Evolutionary conservation across 1,140 invertebrate species (phyloP), one percentile per base, ranked within the genome.

Genomic region (Drosophila ercepeae): DNA sequence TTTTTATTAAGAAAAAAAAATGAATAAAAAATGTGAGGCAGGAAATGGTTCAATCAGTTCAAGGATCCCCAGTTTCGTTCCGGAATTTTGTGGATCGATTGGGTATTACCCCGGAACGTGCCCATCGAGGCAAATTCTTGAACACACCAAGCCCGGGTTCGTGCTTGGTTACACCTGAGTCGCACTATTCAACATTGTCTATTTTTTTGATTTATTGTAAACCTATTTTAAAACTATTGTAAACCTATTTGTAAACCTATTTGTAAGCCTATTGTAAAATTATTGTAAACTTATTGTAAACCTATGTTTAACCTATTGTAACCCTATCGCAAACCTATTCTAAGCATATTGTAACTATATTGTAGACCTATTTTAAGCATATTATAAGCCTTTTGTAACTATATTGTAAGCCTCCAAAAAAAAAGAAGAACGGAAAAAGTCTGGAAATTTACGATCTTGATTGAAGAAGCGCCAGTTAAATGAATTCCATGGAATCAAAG

Each of bases 391-490:
- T n/a, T n/a, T n/a, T n/a, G n/a, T n/a, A n/a, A n/a, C n/a, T n/a
- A n/a, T n/a, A n/a, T n/a, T n/a, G n/a, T n/a, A n/a, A n/a, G n/a
- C n/a, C n/a, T n/a, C n/a, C n/a, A n/a, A n/a, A n/a, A n/a, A n/a
- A n/a, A n/a, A n/a, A n/a, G n/a, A n/a, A n/a, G n/a, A n/a, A n/a
- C n/a, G n/a, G n/a, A n/a, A n/a, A n/a, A n/a, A 50, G 59, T 52
- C 65, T 81, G 74, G 78, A 82, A 82, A 82, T 78, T 69, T 78
- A 54, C 69, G 18, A 64, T 52, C 60, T 42, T 77, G 72, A 78
- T 76, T 79, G 75, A 58, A 54, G 58, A 78, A 81, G 82, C 82
- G 81, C 81, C 81, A 77, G 52, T 79, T 77, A 88, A 86, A 74
- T 79, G 59, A 73, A 86, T 75, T 83, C 59, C 73, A 82, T 60